Evolutionary conservation across 2,113 vertebrate genomes (phyloP).

Genomic region (Brachyistius frenatus): DNA sequence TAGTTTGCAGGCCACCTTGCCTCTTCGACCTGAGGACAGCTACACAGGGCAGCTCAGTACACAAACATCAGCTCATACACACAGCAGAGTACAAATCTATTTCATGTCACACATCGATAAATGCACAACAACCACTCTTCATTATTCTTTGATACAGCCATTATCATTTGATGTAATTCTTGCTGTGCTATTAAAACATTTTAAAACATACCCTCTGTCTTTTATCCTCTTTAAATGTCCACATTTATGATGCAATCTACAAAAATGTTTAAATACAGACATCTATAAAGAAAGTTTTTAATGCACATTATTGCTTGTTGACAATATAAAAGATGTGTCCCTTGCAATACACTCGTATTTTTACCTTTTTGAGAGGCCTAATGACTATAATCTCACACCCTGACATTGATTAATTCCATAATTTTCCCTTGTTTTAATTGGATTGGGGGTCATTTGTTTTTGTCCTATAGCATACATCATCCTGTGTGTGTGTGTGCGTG

Average conservation of each 20-base stretch:
- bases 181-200: not conserved
- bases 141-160: constrained; percentile 14
- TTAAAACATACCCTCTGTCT: not conserved
- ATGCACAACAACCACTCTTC: not conserved
- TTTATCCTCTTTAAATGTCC: not conserved
- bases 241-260: not conserved
- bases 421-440: constrained; percentile 88
- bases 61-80: constrained; percentile 9
- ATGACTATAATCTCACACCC: constrained; percentile 83
- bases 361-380: constrained; percentile 76
- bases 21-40: constrained; percentile 64
- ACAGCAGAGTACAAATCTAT: constrained; percentile 35
- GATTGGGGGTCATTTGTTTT: constrained; percentile 85
- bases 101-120: constrained; percentile 10
- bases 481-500: constrained; percentile 34
- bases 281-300: constrained; percentile 9
- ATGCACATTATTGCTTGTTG: not conserved
- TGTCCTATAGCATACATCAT: constrained; percentile 72
- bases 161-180: not conserved
- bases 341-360: constrained; percentile 51
- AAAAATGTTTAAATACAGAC: constrained; percentile 18
- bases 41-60: constrained; percentile 34
- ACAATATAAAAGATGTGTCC: constrained; percentile 25
- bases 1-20: constrained; percentile 63
- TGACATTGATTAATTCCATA: constrained; percentile 88